phyloP scores from a whole-genome alignment of 2,113 vertebrate genomes.

The Embiotoca jacksoni region DNA sequence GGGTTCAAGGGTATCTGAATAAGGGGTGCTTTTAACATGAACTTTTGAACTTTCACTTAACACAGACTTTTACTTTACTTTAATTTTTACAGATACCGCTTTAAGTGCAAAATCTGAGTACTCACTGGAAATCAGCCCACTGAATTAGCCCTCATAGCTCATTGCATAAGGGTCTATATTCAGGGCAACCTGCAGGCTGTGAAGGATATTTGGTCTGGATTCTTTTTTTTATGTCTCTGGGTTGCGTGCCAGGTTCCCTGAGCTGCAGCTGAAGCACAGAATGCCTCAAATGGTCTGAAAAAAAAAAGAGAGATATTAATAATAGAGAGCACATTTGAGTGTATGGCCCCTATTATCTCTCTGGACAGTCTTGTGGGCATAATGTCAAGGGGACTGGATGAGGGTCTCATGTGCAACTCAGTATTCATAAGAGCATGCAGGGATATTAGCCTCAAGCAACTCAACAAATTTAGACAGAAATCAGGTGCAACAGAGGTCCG shows the following conservation, averaged over 20 bases:
- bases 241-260: slow-evolving; percentile 18
- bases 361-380: slow-evolving; percentile 52
- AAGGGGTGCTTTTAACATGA: no score
- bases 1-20: no score
- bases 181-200: neutral
- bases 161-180: neutral
- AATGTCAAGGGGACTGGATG: slow-evolving; percentile 49
- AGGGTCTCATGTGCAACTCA: slow-evolving; percentile 39
- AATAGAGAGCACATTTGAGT: slow-evolving; percentile 49
- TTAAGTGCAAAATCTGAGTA: no score
- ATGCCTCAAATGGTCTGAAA: slow-evolving; percentile 46
- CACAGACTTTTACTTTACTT: no score
- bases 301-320: slow-evolving; percentile 50
- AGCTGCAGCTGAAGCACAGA: slow-evolving; percentile 35
- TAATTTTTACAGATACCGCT: no score
- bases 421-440: slow-evolving; percentile 48
- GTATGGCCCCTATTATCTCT: slow-evolving; percentile 62
- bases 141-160: neutral
- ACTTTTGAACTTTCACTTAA: no score
- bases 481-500: slow-evolving; percentile 24
- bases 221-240: neutral
- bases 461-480: slow-evolving; percentile 42
- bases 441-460: slow-evolving; percentile 44
- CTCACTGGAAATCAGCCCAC: no score
- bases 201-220: neutral